Evolutionary conservation across 2,113 vertebrate genomes (phyloP).

Genomic region (Butorides virescens): DNA sequence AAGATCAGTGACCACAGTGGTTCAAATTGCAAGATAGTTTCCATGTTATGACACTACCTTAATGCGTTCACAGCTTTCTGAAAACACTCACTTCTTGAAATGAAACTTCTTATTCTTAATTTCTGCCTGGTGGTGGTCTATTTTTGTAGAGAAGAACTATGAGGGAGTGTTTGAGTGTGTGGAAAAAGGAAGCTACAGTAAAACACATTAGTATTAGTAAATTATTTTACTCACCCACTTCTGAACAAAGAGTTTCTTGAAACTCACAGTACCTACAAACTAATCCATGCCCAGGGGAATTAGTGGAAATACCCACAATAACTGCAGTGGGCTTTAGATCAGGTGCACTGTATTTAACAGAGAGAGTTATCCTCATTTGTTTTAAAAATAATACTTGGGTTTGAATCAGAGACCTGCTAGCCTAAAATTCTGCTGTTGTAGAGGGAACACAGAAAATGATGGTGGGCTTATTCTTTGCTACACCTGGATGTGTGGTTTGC

Average conservation of each 20-base stretch:
- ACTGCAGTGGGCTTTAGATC: neutral
- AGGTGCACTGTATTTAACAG: neutral
- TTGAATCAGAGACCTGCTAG: neutral
- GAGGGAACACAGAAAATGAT: neutral
- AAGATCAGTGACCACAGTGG: neutral
- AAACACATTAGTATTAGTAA: neutral
- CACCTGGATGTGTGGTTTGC: neutral
- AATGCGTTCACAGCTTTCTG: neutral
- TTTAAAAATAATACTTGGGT: neutral
- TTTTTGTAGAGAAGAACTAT: neutral
- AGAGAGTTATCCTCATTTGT: neutral
- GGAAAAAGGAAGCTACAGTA: neutral
- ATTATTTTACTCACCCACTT: neutral
- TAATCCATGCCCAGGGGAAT: neutral
- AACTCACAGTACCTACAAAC: neutral
- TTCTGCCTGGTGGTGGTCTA: neutral
- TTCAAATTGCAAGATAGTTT: slow-evolving; percentile 16
- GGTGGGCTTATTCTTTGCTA: neutral
- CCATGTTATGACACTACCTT: neutral
- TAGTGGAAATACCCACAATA: neutral
- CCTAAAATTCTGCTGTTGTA: neutral
- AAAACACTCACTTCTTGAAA: slow-evolving; percentile 25
- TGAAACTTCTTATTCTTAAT: neutral
- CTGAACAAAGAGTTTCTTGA: neutral
- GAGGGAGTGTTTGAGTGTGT: neutral